A percentile compares a stretch with the other conserved stretches of the same genome.
These are phyloP conservation scores for Cosmia trapezina DNA, from an alignment of 2,888 invertebrate species.

Conservation along the genomic window DNA sequence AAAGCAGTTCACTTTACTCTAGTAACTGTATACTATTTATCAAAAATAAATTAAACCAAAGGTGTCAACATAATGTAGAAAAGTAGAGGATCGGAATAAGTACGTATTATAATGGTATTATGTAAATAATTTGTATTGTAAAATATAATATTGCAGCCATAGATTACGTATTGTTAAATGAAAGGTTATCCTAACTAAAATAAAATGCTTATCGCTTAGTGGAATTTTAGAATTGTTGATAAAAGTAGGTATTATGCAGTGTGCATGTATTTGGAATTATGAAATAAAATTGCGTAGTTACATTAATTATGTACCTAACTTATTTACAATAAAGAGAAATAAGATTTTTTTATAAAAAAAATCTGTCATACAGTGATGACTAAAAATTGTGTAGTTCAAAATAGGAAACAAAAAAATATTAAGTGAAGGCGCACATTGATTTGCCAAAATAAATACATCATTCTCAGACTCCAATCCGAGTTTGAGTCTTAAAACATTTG, in stretches of 20 bases:
- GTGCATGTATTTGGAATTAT: conserved; percentile 5
- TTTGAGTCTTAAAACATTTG: not conserved
- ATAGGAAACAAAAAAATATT: not conserved
- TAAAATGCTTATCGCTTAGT: conserved; percentile 39
- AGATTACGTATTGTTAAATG: not conserved
- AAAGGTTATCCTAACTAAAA: conserved; percentile 24
- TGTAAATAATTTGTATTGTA: not conserved
- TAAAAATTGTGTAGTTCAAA: not conserved
- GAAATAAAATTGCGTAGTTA: conserved; percentile 7
- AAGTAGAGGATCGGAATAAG: not conserved
- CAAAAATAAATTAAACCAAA: not conserved
- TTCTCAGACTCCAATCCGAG: not conserved
- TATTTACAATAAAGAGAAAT: not conserved
- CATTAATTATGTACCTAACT: too few relatives aligned
- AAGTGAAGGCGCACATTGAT: not conserved
- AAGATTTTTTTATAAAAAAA: not conserved
- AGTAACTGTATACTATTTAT: not conserved
- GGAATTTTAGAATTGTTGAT: conserved; percentile 43
- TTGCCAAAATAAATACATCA: not conserved
- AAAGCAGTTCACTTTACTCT: not conserved
- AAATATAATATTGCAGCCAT: conserved; percentile 1
- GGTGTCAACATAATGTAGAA: not conserved
- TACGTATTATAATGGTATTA: too few relatives aligned
- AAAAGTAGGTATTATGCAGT: conserved; percentile 1
- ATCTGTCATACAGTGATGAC: too few relatives aligned